Evolutionary conservation across 2,113 vertebrate genomes (phyloP).

Genomic region (Ailurus styani): DNA sequence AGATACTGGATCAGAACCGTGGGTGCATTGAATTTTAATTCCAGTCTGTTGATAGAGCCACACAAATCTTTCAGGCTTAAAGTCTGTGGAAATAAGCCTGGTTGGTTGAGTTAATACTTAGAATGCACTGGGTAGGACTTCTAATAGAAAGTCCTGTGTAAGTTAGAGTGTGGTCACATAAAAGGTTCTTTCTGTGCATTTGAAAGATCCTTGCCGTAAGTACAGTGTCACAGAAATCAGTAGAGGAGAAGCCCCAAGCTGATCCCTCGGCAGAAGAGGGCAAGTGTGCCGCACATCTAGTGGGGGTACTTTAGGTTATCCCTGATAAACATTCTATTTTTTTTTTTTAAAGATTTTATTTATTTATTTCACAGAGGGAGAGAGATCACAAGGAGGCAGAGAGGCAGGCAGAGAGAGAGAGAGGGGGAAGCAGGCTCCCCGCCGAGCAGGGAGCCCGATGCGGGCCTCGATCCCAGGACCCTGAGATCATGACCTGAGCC

Average conservation of each 20-base stretch:
- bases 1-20: neutral
- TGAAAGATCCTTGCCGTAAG: neutral
- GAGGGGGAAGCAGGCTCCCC: no score
- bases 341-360: no score
- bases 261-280: neutral
- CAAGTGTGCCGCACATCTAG: neutral
- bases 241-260: neutral
- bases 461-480: no score
- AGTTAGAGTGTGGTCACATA: neutral
- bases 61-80: conserved; percentile 5
- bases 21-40: conserved; percentile 33
- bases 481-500: no score
- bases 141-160: neutral
- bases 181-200: neutral
- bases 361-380: no score
- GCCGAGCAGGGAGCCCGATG: no score
- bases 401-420: no score
- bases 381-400: no score
- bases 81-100: neutral
- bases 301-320: neutral
- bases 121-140: neutral
- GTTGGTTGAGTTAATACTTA: neutral
- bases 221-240: neutral
- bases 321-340: neutral
- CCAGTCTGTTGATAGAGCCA: neutral